Evolutionary conservation across 2,113 vertebrate genomes (phyloP), one percentile per base, ranked within the genome.

Genomic region (Rhinopomastus cyanomelas): DNA sequence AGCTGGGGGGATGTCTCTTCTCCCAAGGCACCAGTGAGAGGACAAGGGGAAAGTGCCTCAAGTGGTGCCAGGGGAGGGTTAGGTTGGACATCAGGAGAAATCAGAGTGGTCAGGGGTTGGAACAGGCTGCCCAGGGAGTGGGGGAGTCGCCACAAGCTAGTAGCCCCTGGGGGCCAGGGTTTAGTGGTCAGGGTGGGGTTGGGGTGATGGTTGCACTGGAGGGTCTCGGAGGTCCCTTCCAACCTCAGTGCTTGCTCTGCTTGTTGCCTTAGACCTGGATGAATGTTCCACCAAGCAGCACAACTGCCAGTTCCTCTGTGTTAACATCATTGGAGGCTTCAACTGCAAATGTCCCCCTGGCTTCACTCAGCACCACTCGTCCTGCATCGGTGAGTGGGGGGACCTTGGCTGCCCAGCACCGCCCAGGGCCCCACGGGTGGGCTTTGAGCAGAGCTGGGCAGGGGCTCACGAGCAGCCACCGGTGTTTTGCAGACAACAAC

Each of bases 261-360:
- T 53, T 69, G 44, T 55, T 64, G 56, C 60, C 30, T 2, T 92
- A 99, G 99, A 99, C 94, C 42, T 99, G 96, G 98, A 99, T 1
- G 98, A 99, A 81, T 99, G 99, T 46, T 97, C 98, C 57, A 98
- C 98, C n/a, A 98, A 99, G 85, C 98, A 98, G 73, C 98, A 99
- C 94, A 99, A 99, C 96, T 99, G 99, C 95, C 98, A 99, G 97
- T 99, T 99, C 98, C 97, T 99, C 30, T 99, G 99, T 3, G 97
- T 99, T 74, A 99, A 99, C 95, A 97, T 98, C 29, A 97, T 99
- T 0, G 98, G 99, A 8, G 97, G 98, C 34, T 99, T 99, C 96
- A 97, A 97, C 94, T 99, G 99, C 97, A 98, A 97, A 95, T 99
- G 99, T 26, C 98, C 98, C 1, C 93, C 98, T 0, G 99, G 99